Evolutionary conservation across 1,140 invertebrate species (phyloP).

Genomic region (Mercenaria mercenaria): DNA sequence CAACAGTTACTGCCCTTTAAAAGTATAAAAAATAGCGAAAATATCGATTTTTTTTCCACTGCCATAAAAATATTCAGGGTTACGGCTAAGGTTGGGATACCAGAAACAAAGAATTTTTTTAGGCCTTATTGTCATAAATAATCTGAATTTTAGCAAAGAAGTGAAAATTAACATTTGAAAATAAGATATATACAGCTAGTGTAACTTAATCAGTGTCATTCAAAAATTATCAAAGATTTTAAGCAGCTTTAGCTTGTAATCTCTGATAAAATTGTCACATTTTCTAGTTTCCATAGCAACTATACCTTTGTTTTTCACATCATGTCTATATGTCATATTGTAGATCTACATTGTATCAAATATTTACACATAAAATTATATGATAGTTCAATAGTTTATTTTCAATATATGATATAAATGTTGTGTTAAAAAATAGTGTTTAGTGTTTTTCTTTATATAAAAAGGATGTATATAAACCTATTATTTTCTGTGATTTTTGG

Average conservation of each 20-base stretch:
- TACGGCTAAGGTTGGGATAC: no score
- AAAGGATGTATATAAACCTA: background rate
- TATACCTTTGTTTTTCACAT: constrained; percentile 1
- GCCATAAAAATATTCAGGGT: no score
- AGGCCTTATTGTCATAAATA: no score
- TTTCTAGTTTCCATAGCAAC: background rate
- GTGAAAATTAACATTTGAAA: no score
- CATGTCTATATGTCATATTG: background rate
- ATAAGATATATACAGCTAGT: no score
- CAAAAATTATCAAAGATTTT: constrained; percentile 18
- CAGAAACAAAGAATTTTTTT: no score
- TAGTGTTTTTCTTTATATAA: background rate
- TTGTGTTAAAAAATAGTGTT: background rate
- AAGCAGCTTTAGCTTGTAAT: constrained; percentile 22
- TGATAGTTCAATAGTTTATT: background rate
- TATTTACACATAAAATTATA: background rate
- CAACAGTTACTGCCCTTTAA: no score
- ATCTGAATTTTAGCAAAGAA: no score
- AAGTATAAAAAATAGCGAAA: no score
- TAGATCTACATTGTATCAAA: no score
- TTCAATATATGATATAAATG: background rate
- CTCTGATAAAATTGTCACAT: background rate
- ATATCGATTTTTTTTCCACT: no score
- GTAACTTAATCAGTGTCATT: constrained; percentile 12
- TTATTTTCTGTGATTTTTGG: background rate